A percentile compares a stretch with the other conserved stretches of the same genome.
phyloP scores from a whole-genome alignment of 2,797 vertebrate genomes.

The Dryobates pubescens region DNA sequence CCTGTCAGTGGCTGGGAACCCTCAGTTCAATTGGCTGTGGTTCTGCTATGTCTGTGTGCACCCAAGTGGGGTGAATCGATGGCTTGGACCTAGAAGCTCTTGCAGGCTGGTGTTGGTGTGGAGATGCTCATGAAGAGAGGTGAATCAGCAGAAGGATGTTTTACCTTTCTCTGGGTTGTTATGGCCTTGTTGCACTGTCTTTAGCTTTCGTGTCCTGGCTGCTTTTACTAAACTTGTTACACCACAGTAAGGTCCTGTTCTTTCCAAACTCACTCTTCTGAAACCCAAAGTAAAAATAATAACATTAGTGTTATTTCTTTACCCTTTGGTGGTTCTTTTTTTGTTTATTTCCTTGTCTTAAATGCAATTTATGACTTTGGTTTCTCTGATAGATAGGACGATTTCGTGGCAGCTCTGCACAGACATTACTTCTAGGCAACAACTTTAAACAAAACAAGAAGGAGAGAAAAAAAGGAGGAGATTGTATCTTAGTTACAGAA shows the following conservation, averaged over 20 bases:
- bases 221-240: not conserved
- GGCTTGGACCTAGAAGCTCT: not conserved
- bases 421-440: constrained; percentile 23
- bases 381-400: constrained; percentile 48
- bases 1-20: not conserved
- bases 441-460: constrained; percentile 32
- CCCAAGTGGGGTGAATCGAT: not conserved
- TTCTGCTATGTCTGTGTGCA: not conserved
- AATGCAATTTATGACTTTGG: constrained; percentile 23
- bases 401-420: constrained; percentile 19
- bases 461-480: not conserved
- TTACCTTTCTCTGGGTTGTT: not conserved
- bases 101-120: not conserved
- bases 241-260: not conserved
- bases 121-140: not conserved
- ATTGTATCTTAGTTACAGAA: constrained; percentile 45
- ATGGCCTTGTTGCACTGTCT: not conserved
- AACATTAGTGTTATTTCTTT: constrained; percentile 28
- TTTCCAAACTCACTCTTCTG: not conserved
- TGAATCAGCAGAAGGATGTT: not conserved
- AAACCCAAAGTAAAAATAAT: constrained; percentile 7
- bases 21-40: not conserved
- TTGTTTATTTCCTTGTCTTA: constrained; percentile 28
- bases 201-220: not conserved
- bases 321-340: not conserved